phyloP scores from a whole-genome alignment of 2,888 invertebrate species.

The Leptinotarsa juncta region DNA sequence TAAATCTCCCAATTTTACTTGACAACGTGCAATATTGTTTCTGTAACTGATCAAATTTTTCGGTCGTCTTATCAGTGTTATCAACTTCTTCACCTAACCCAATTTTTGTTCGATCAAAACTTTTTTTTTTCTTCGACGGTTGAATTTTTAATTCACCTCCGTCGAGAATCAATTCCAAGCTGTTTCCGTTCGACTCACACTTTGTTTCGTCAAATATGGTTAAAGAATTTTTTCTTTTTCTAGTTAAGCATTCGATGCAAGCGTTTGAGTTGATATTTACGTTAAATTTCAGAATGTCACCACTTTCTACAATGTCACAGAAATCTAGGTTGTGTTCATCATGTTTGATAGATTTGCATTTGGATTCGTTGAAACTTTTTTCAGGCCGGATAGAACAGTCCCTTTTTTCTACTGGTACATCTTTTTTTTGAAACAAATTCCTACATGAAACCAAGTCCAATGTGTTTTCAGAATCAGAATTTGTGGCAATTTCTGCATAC shows the following conservation, averaged over 20 bases:
- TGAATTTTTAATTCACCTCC: not conserved
- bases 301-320: slow-evolving; percentile 3
- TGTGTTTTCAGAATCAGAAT: not conserved
- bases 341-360: not conserved
- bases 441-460: not conserved
- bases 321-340: not conserved
- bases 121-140: not conserved
- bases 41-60: slow-evolving; percentile 14
- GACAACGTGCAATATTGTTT: slow-evolving; percentile 17
- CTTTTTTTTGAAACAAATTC: not conserved
- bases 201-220: slow-evolving; percentile 17
- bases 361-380: not conserved
- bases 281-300: slow-evolving; percentile 14
- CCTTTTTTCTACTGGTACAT: not conserved
- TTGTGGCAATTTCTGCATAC: not conserved
- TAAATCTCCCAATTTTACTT: slow-evolving; percentile 17
- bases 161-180: not conserved
- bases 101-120: not conserved
- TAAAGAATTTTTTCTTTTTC: slow-evolving; percentile 14
- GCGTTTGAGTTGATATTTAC: slow-evolving; percentile 19
- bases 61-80: not conserved
- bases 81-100: not conserved
- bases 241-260: slow-evolving; percentile 22
- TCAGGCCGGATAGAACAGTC: not conserved
- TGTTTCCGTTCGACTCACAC: not conserved